Percentiles rank a stretch among this genome's conserved stretches.
Evolutionary conservation across 1,140 invertebrate species (phyloP).

Genomic region (Elymnias hypermnestra): DNA sequence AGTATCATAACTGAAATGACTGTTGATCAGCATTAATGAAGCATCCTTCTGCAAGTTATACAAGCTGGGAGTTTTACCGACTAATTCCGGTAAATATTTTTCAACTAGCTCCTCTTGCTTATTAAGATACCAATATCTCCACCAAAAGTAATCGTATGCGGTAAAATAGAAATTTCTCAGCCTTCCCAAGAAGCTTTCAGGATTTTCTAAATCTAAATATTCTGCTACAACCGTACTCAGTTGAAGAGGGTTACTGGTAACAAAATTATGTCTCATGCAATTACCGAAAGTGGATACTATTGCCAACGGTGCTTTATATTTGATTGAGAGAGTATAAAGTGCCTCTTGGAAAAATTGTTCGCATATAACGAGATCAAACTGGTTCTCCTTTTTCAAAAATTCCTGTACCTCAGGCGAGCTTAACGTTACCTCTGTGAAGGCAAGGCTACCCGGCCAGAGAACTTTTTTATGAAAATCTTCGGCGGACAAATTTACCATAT

Average conservation of each 20-base stretch:
- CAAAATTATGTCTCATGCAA: slow-evolving; percentile 74
- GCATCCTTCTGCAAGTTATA: slow-evolving; percentile 68
- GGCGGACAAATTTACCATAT: slow-evolving; percentile 42
- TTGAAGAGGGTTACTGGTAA: slow-evolving; percentile 73
- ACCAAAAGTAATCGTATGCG: slow-evolving; percentile 49
- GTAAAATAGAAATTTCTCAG: slow-evolving; percentile 53
- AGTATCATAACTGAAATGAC: slow-evolving; percentile 63
- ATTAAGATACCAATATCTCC: slow-evolving; percentile 48
- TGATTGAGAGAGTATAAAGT: slow-evolving; percentile 73
- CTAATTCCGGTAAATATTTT: slow-evolving; percentile 48
- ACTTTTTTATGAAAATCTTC: slow-evolving; percentile 47
- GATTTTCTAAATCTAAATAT: slow-evolving; percentile 54
- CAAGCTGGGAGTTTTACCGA: slow-evolving; percentile 63
- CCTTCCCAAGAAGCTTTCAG: slow-evolving; percentile 50
- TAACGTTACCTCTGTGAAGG: slow-evolving; percentile 71
- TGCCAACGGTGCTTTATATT: slow-evolving; percentile 74
- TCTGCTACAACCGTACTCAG: slow-evolving; percentile 70
- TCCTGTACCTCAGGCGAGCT: slow-evolving; percentile 63
- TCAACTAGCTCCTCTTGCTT: slow-evolving; percentile 54
- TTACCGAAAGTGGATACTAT: slow-evolving; percentile 76
- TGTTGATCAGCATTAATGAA: slow-evolving; percentile 72
- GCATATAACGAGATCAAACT: slow-evolving; percentile 74
- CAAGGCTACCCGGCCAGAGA: slow-evolving; percentile 60
- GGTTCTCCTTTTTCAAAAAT: slow-evolving; percentile 64
- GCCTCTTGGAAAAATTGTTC: slow-evolving; percentile 78